Evolutionary conservation across 2,888 invertebrate species (phyloP), one percentile per base, ranked within the genome.

Genomic region (Lepetodrilus schrolli): DNA sequence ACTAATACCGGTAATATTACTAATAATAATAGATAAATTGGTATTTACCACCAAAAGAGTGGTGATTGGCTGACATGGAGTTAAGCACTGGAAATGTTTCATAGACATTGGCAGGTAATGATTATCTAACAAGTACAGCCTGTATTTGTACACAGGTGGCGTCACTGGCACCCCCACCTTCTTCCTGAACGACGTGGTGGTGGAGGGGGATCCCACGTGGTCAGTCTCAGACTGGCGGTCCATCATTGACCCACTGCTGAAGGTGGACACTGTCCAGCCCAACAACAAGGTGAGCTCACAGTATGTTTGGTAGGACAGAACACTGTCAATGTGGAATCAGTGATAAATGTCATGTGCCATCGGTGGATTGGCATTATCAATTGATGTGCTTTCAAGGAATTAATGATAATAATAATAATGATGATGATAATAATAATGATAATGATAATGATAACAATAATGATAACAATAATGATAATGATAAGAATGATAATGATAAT

Each of bases 91-190:
- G 13, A 37, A 0, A 10, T 37, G 13, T 37, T 37, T 37, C 38
- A 37, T 10, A 37, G 8, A 37, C 8, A 10, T n/a, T n/a, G 1
- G 4, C 43, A 4, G 3, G 43, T 43, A 13, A 43, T n/a, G 43
- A 43, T 43, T 4, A 43, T 2, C 13, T 13, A 17, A 43, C 13
- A 17, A 17, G 13, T 0, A 13, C 4, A 17, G n/a, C n/a, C n/a
- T n/a, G n/a, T n/a, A n/a, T n/a, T n/a, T n/a, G n/a, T 17, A 4
- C 7, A n/a, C 43, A 84, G 84, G 82, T 51, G 80, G 79, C 2
- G 80, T 85, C 5, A 77, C 79, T 7, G 76, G 78, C 8, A 83
- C 85, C 1, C 85, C 85, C 0, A 79, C 80, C 10, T 84, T 82
- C 70, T 79, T 83, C 51, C 21, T 85, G 4, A 85, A 85, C 72